phyloP scores from a whole-genome alignment of 2,113 vertebrate species.

The Gila orcuttii region DNA sequence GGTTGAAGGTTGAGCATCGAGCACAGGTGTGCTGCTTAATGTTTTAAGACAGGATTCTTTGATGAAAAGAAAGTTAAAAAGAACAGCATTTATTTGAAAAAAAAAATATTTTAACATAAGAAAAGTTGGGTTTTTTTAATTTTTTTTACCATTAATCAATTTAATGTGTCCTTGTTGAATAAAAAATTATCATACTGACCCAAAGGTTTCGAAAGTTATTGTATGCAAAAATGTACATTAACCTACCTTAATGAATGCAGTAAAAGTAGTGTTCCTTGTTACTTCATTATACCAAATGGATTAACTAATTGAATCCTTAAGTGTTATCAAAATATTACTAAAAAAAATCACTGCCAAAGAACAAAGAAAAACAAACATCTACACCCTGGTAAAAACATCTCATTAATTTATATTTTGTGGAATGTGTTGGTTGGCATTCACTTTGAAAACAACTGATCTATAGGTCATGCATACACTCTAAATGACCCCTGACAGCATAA shows the following conservation, averaged over 20 bases:
- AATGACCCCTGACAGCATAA: background rate
- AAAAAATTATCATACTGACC: background rate
- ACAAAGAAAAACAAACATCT: background rate
- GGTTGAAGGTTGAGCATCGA: too few species aligned
- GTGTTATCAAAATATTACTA: background rate
- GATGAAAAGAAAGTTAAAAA: background rate
- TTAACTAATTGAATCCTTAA: background rate
- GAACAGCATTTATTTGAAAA: background rate
- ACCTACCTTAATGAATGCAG: background rate
- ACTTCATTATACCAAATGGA: background rate
- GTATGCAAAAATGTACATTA: background rate
- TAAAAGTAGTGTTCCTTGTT: background rate
- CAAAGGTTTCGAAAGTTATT: background rate
- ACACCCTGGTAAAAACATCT: background rate
- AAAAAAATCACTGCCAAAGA: background rate
- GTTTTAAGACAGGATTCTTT: background rate
- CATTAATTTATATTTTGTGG: background rate
- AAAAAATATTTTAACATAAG: background rate
- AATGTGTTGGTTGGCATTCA: background rate
- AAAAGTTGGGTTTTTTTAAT: too few species aligned
- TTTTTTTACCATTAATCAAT: background rate
- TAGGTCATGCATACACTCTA: background rate
- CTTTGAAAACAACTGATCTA: background rate
- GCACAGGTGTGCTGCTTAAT: too few species aligned
- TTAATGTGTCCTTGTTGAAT: background rate